Conservation (phyloP, 2,888 invertebrate species). For the Cotesia congregata region DNA sequence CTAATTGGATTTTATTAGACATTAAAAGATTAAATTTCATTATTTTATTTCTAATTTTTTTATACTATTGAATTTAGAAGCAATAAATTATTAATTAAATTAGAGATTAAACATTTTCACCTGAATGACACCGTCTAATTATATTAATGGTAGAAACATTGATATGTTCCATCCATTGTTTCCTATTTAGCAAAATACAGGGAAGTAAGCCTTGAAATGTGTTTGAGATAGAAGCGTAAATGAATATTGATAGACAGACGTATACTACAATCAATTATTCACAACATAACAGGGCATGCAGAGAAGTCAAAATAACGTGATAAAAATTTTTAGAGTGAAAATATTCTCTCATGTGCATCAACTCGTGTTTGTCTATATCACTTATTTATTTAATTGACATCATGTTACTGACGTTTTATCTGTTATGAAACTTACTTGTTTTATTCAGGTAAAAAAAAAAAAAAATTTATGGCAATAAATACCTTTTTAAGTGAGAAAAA, state of each 20-base stretch:
- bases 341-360: conserved; percentile 40
- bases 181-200: background rate
- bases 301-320: conserved; percentile 35
- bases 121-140: background rate
- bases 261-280: conserved; percentile 40
- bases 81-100: background rate
- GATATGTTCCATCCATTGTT: background rate
- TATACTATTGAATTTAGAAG: too few species aligned
- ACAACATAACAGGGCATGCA: conserved; percentile 23
- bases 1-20: too few species aligned
- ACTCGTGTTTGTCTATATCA: conserved; percentile 40
- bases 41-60: too few species aligned
- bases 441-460: background rate
- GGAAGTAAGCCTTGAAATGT: background rate
- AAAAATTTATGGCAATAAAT: too few species aligned
- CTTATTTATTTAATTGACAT: conserved; percentile 42
- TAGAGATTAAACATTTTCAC: background rate
- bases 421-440: conserved; percentile 41
- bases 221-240: conserved; percentile 3
- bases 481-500: too few species aligned
- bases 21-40: too few species aligned
- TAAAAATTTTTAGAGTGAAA: conserved; percentile 40
- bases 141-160: background rate
- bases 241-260: conserved; percentile 34
- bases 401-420: conserved; percentile 45